Conservation (phyloP, 1,140 invertebrate genomes). For the Zophobas morio region DNA sequence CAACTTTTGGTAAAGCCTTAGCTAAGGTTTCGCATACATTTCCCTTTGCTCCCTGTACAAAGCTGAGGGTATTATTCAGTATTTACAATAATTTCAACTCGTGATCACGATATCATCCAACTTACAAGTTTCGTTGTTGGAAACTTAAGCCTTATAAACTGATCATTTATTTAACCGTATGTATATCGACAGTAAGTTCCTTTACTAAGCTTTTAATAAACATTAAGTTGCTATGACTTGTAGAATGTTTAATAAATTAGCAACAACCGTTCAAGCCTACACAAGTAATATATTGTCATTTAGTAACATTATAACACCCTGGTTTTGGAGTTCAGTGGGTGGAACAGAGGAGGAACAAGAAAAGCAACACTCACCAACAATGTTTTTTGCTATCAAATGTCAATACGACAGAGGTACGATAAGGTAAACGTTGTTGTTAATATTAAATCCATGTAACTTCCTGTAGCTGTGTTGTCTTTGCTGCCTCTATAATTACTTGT, state of each 20-base stretch:
- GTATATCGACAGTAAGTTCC: neutral
- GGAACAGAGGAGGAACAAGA: constrained; percentile 15
- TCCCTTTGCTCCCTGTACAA: too few relatives aligned
- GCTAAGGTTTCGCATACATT: too few relatives aligned
- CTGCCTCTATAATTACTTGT: constrained; percentile 12
- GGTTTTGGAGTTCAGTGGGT: neutral
- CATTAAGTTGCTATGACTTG: neutral
- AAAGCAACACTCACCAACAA: neutral
- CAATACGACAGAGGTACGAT: too few relatives aligned
- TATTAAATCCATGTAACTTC: constrained; percentile 3
- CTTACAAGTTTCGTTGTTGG: too few relatives aligned
- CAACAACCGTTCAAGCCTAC: constrained; percentile 5
- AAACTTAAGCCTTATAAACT: too few relatives aligned
- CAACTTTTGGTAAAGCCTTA: too few relatives aligned
- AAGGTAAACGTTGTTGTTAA: neutral
- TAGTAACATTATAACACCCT: neutral
- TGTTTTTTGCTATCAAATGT: neutral
- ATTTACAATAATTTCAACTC: too few relatives aligned
- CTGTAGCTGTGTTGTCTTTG: constrained; percentile 2
- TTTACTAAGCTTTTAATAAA: neutral
- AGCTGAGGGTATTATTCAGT: too few relatives aligned
- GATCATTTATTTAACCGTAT: neutral
- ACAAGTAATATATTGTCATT: constrained; percentile 14
- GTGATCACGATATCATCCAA: too few relatives aligned
- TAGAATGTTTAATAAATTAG: constrained; percentile 6